Evolutionary conservation across 2,888 invertebrate genomes (phyloP), one percentile per base, ranked within the genome.

Genomic region (Iselma pallidipennis): DNA sequence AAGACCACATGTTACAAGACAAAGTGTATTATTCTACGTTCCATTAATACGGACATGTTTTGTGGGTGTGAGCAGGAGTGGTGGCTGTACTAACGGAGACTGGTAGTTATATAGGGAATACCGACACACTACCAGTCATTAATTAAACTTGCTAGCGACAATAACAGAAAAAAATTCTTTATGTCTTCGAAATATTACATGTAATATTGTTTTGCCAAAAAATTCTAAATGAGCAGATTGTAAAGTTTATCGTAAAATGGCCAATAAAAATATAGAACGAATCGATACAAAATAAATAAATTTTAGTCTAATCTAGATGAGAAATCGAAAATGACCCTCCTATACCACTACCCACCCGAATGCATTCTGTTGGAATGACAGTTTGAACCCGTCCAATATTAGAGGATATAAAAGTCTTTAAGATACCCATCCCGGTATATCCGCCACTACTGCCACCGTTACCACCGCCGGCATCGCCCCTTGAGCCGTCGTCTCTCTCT

Each of bases 1-100:
- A 79, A 71, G 74, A 69, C 73, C 78, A 79, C 77, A 78, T 79
- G 79, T 76, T 77, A 74, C 80, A 80, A 79, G 80, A 80, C 73
- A 74, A 74, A 78, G 78, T 78, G 76, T 76, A 76, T 64, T 64
- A 64, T 75, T 75, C 74, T 76, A 75, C 75, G 74, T 75, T 75
- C 73, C 73, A 70, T 75, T 75, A 75, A 72, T 75, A 67, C 70
- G 63, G 71, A 61, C 66, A 66, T 69, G 69, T 67, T 70, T 69
- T 66, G 63, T 53, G 52, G 57, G 49, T 50, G 23, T 45, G 45
- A 5, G 45, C 10, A 42, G 33, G 2, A 19, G 9, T 23, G 5
- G 21, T 4, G 2, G 12, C 23, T 37, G 12, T 10, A 45, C 10
- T 21, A 42, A 42, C 42, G 9, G 12, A 23, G 21, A 12, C 21